Conservation (phyloP, 1,140 invertebrate species). For the Heliconius hewitsoni region DNA sequence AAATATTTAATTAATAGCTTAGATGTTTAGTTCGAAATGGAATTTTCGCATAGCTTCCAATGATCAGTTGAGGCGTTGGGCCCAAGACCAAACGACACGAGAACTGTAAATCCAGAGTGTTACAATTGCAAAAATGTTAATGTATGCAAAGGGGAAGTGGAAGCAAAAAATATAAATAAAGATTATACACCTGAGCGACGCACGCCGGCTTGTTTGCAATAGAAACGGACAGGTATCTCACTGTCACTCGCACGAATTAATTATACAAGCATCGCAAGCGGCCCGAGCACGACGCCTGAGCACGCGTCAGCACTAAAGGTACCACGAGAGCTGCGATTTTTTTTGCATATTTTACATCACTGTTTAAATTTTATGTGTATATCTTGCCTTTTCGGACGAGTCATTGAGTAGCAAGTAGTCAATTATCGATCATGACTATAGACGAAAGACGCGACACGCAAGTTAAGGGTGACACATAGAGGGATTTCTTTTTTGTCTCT, state of each 20-base stretch:
- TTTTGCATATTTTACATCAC: constrained; percentile 46
- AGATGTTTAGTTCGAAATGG: constrained; percentile 50
- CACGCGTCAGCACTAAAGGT: constrained; percentile 50
- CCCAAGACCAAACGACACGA: neutral
- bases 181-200: constrained; percentile 75
- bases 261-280: constrained; percentile 58
- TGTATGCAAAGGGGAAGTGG: constrained; percentile 79
- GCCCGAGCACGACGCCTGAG: constrained; percentile 38
- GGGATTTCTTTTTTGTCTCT: constrained; percentile 45
- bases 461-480: constrained; percentile 52
- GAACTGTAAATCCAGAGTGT: constrained; percentile 21
- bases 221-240: constrained; percentile 62
- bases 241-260: constrained; percentile 68
- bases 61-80: neutral
- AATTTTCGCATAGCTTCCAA: constrained; percentile 34
- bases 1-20: constrained; percentile 5
- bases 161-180: constrained; percentile 74
- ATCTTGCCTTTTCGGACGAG: constrained; percentile 30
- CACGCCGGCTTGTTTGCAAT: constrained; percentile 66
- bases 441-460: neutral
- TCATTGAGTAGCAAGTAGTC: constrained; percentile 24
- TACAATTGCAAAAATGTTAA: constrained; percentile 67
- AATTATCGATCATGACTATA: constrained; percentile 70
- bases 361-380: constrained; percentile 56
- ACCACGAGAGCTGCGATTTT: constrained; percentile 47